Evolutionary conservation across 30 jellyfish, hydroid and myxozoan genomes (phyloP), one percentile per base, ranked within the genome.

Genomic region (Chironex yamaguchii): DNA sequence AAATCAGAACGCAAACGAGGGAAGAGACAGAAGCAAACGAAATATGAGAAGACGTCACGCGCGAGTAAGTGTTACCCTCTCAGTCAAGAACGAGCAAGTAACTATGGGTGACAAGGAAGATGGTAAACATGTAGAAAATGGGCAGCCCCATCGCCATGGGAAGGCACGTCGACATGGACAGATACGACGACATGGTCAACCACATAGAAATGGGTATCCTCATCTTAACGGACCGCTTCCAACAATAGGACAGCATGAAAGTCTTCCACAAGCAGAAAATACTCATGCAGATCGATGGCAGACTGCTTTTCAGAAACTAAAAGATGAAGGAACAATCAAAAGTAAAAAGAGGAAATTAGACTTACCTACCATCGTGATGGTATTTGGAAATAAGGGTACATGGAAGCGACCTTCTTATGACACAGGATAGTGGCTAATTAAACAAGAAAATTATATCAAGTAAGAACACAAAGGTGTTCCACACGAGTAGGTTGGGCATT

Each of bases 361-460:
- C 49, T 17, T 90, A 0, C 92, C 97, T 4, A 81, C 89, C 32
- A 35, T 90, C 64, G 97, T 90, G 9, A 71, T 91, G 35, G 97
- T 84, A 36, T 79, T 90, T 66, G 92, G 96, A 1, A 90, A 94
- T 90, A 90, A 90, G 69, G 97, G 96, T 20, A 72, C 89, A 13
- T 90, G 97, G 97, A 33, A 84, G 4, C 67, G 73, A 29, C 88
- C 88, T n/a, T n/a, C n/a, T n/a, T n/a, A n/a, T n/a, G n/a, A n/a
- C n/a, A n/a, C n/a, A n/a, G n/a, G n/a, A n/a, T n/a, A n/a, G n/a
- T n/a, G n/a, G n/a, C n/a, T n/a, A n/a, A n/a, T n/a, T n/a, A n/a
- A n/a, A n/a, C n/a, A n/a, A n/a, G n/a, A n/a, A n/a, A n/a, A n/a
- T n/a, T n/a, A n/a, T n/a, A n/a, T n/a, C n/a, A n/a, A n/a, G n/a